Evolutionary conservation across 2,797 vertebrate species (phyloP).

Genomic region (Chaunax sp.): DNA sequence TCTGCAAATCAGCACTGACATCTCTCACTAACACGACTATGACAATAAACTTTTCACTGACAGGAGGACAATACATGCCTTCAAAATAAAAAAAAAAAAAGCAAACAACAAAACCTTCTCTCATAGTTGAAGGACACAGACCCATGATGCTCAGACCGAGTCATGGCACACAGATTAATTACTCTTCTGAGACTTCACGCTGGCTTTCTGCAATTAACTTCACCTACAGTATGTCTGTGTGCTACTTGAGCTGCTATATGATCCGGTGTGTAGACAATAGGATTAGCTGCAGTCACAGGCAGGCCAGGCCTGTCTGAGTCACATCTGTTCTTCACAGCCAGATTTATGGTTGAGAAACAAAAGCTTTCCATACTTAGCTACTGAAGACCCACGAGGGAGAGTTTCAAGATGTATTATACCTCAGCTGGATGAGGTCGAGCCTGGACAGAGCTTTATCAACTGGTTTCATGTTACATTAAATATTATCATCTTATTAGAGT

Average conservation of each 20-base stretch:
- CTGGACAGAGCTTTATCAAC: constrained; percentile 25
- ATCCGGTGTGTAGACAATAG: constrained; percentile 59
- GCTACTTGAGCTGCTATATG: constrained; percentile 54
- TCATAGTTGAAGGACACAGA: neutral
- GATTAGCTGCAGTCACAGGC: constrained; percentile 58
- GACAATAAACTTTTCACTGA: neutral
- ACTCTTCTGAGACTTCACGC: constrained; percentile 56
- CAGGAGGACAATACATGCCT: neutral
- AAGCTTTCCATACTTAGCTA: constrained; percentile 28
- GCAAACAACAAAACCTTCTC: neutral
- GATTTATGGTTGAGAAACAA: constrained; percentile 48
- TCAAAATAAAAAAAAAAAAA: neutral
- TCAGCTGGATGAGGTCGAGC: constrained; percentile 1
- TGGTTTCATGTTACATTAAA: constrained; percentile 11
- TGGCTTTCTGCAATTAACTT: constrained; percentile 64
- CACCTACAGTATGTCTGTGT: constrained; percentile 29
- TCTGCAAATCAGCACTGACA: neutral
- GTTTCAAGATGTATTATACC: constrained; percentile 32
- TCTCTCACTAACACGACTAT: neutral
- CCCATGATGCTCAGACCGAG: constrained; percentile 8
- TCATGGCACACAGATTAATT: constrained; percentile 34
- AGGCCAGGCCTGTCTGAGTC: constrained; percentile 5
- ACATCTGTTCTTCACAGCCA: constrained; percentile 57
- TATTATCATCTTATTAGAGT: neutral
- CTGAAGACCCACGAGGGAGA: constrained; percentile 36